A percentile compares a stretch with the other conserved stretches of the same genome.
Evolutionary conservation across 2,113 vertebrate genomes (phyloP).

Genomic region (Stegastes partitus): DNA sequence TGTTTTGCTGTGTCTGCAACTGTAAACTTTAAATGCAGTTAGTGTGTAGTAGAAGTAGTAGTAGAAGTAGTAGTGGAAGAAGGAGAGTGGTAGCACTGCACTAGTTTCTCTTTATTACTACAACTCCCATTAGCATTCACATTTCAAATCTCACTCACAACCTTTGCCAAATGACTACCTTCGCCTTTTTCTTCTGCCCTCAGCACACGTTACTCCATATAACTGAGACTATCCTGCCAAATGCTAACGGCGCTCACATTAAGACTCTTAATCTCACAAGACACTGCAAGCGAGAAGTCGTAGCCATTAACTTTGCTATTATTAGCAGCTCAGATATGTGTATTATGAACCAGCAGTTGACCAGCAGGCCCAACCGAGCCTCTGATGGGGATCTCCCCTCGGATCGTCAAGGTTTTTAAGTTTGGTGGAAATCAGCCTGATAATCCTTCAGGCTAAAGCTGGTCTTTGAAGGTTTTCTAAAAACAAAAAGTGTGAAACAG

Average conservation of each 20-base stretch:
- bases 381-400: slow-evolving; percentile 9
- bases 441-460: slow-evolving; percentile 28
- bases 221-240: not conserved
- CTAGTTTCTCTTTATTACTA: too few relatives aligned
- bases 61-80: too few relatives aligned
- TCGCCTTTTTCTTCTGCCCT: too few relatives aligned
- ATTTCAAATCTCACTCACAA: too few relatives aligned
- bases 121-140: too few relatives aligned
- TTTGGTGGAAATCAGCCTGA: slow-evolving; percentile 41
- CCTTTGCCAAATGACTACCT: too few relatives aligned
- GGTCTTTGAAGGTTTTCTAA: slow-evolving; percentile 43
- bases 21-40: too few relatives aligned
- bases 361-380: not conserved
- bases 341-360: not conserved
- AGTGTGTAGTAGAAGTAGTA: too few relatives aligned
- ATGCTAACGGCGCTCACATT: slow-evolving; percentile 1
- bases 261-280: not conserved
- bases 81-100: too few relatives aligned
- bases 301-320: not conserved
- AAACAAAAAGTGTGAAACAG: slow-evolving; percentile 41
- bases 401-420: slow-evolving; percentile 20
- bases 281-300: not conserved
- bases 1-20: too few relatives aligned
- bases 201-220: too few relatives aligned
- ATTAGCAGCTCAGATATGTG: not conserved